These are phyloP conservation scores for Gymnocephalus cernua DNA, from an alignment of 2,113 vertebrate genomes.

Conservation along the genomic window DNA sequence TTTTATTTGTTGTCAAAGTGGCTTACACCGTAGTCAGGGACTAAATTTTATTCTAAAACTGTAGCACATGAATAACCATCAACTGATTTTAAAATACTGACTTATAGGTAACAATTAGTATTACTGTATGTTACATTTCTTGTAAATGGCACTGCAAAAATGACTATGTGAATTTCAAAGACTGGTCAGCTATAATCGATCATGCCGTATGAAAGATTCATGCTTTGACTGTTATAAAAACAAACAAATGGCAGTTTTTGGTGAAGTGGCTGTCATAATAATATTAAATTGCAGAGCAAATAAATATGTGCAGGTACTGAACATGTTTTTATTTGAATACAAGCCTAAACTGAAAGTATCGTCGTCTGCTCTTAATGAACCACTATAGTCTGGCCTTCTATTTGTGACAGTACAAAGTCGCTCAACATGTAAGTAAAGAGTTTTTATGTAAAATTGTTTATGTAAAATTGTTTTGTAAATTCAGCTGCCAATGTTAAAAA, in stretches of 20 bases:
- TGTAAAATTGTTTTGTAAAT: constrained; percentile 85
- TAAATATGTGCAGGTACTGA: constrained; percentile 56
- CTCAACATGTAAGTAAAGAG: constrained; percentile 70
- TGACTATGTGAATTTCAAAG: constrained; percentile 38
- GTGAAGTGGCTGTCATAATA: constrained; percentile 64
- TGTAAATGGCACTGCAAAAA: constrained; percentile 62
- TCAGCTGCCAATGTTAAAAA: constrained; percentile 84
- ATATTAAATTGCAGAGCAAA: constrained; percentile 58
- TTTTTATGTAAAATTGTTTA: constrained; percentile 51
- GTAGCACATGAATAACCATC: constrained; percentile 73
- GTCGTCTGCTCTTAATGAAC: constrained; percentile 57
- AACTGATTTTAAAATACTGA: constrained; percentile 56
- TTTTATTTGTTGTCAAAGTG: constrained; percentile 46
- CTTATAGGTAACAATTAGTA: constrained; percentile 57
- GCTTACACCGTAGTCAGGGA: constrained; percentile 64
- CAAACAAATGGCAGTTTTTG: constrained; percentile 68
- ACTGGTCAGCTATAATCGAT: constrained; percentile 53
- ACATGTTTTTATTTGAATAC: constrained; percentile 56
- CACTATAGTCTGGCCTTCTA: constrained; percentile 71
- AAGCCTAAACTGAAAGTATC: constrained; percentile 64
- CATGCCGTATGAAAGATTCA: constrained; percentile 51
- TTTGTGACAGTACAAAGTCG: constrained; percentile 70
- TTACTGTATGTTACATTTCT: constrained; percentile 51
- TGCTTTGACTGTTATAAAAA: constrained; percentile 77
- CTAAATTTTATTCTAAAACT: constrained; percentile 57